phyloP scores from a whole-genome alignment of 1,140 invertebrate species.

The Bombus soroeensis region DNA sequence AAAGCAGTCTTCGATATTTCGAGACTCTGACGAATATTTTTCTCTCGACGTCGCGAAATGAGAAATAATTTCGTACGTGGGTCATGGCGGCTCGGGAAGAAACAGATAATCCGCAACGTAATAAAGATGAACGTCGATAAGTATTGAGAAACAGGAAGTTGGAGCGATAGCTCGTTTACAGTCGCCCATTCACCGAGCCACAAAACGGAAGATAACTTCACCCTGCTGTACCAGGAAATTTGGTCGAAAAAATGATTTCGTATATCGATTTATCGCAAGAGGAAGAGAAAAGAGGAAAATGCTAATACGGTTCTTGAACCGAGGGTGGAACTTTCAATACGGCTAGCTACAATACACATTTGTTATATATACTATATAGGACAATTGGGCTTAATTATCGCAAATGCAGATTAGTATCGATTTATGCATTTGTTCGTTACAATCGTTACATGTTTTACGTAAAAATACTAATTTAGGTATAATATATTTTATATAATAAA shows the following conservation, averaged over 20 bases:
- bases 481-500: too few species aligned
- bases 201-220: background rate
- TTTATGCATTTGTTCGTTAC: too few species aligned
- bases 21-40: background rate
- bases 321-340: background rate
- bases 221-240: too few species aligned
- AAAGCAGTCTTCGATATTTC: background rate
- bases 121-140: slow-evolving; percentile 59
- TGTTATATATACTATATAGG: too few species aligned
- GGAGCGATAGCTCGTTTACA: slow-evolving; percentile 41
- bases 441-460: too few species aligned
- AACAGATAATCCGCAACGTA: background rate
- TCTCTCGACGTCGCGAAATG: background rate
- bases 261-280: too few species aligned
- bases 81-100: background rate
- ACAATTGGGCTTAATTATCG: too few species aligned
- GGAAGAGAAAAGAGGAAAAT: too few species aligned
- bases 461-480: too few species aligned
- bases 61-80: slow-evolving; percentile 46
- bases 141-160: slow-evolving; percentile 22
- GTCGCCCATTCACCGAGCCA: background rate
- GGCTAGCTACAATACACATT: background rate
- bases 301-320: background rate
- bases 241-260: too few species aligned
- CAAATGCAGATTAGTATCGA: too few species aligned